Evolutionary conservation across 2,888 invertebrate species (phyloP).

Genomic region (Trichogramma evanescens): DNA sequence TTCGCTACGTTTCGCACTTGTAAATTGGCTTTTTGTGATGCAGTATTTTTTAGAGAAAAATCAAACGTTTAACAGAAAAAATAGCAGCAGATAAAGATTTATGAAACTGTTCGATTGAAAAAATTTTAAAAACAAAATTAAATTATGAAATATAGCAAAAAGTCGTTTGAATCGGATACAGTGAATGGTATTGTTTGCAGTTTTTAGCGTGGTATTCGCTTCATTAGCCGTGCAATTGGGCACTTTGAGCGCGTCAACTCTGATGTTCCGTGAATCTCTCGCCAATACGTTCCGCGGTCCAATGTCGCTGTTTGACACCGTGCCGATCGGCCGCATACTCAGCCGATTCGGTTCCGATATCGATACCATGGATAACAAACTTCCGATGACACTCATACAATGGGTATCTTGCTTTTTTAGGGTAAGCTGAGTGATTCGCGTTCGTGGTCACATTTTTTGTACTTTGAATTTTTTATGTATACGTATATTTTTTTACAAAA

Average conservation of each 20-base stretch:
- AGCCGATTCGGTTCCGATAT: constrained; percentile 57
- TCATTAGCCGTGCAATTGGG: constrained; percentile 57
- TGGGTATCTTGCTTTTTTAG: constrained; percentile 40
- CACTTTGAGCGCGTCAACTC: constrained; percentile 48
- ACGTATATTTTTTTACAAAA: background rate
- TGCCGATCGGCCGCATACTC: constrained; percentile 58
- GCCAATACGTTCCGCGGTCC: constrained; percentile 51
- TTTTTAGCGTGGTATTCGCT: constrained; percentile 59
- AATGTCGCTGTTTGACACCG: constrained; percentile 57
- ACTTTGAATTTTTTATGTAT: background rate
- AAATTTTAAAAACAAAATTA: too few relatives aligned
- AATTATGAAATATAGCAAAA: too few relatives aligned
- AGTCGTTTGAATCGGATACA: background rate
- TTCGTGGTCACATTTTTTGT: background rate
- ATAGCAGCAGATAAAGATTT: too few relatives aligned
- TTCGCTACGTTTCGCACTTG: too few relatives aligned
- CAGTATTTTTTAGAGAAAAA: too few relatives aligned
- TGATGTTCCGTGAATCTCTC: constrained; percentile 50
- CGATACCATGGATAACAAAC: constrained; percentile 51
- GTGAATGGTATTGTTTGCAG: constrained; percentile 47
- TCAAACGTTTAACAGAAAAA: too few relatives aligned
- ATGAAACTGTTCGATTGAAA: too few relatives aligned
- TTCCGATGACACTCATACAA: constrained; percentile 44
- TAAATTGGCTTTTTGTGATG: too few relatives aligned
- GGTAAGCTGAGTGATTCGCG: constrained; percentile 32